phyloP scores from a whole-genome alignment of 2,888 invertebrate genomes.

The Nephrocerus scutellatus region DNA sequence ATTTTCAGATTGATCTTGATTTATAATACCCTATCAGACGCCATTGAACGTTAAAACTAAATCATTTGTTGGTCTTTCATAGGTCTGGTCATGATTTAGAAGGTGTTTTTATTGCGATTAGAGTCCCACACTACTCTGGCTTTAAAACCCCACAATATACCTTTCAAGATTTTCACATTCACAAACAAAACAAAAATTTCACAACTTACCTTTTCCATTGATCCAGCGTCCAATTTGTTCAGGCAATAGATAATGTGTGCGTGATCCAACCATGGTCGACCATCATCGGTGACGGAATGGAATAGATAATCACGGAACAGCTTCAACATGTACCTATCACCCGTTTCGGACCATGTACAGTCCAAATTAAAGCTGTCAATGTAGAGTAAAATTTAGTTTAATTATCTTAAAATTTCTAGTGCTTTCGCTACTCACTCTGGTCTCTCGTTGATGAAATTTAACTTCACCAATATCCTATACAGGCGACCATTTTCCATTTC shows the following conservation, averaged over 20 bases:
- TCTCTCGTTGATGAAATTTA: conserved; percentile 91
- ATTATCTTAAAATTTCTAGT: background rate
- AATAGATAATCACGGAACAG: conserved; percentile 96
- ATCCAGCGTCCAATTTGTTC: conserved; percentile 84
- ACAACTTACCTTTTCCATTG: conserved; percentile 62
- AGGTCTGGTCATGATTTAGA: too few species aligned
- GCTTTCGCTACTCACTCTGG: conserved; percentile 67
- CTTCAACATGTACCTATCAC: conserved; percentile 96
- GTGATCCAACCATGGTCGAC: conserved; percentile 93
- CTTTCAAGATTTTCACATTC: too few species aligned
- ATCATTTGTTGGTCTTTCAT: too few species aligned
- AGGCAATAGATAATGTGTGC: conserved; percentile 90
- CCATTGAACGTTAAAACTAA: too few species aligned
- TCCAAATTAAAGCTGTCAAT: conserved; percentile 74
- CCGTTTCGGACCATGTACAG: conserved; percentile 94
- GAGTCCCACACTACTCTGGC: too few species aligned
- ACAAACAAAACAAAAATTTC: too few species aligned
- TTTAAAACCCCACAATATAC: too few species aligned
- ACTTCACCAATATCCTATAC: conserved; percentile 81
- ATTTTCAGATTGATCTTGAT: too few species aligned
- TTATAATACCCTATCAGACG: too few species aligned
- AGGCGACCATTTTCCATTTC: conserved; percentile 94
- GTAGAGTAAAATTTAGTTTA: background rate
- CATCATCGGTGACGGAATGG: conserved; percentile 89
- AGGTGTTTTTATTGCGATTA: too few species aligned